A percentile compares a stretch with the other conserved stretches of the same genome.
These are phyloP conservation scores for Neosalanx taihuensis DNA, from an alignment of 2,797 vertebrate genomes.

Conservation along the genomic window DNA sequence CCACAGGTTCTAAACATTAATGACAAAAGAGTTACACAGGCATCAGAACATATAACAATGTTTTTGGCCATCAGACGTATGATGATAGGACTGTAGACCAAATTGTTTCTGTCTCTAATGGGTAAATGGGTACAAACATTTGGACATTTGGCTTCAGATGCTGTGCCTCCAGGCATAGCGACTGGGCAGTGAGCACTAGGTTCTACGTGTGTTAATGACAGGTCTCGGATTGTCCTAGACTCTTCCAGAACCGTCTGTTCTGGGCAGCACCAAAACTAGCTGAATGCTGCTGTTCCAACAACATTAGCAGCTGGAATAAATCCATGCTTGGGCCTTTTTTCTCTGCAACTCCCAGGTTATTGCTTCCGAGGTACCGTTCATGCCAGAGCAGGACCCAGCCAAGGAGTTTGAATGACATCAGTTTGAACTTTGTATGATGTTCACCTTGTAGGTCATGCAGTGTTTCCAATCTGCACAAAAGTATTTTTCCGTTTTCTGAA, in stretches of 20 bases:
- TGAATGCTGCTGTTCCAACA: constrained; percentile 56
- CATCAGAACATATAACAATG: constrained; percentile 23
- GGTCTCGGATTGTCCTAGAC: constrained; percentile 37
- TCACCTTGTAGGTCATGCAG: constrained; percentile 61
- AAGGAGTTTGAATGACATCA: constrained; percentile 72
- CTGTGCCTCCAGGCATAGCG: constrained; percentile 26
- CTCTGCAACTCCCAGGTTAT: constrained; percentile 47
- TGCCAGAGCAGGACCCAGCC: constrained; percentile 42
- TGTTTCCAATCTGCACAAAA: constrained; percentile 29
- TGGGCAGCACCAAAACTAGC: constrained; percentile 61
- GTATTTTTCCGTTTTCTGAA: constrained; percentile 30
- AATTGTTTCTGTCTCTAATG: constrained; percentile 58
- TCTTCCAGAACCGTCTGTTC: constrained; percentile 29
- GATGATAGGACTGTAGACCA: constrained; percentile 41
- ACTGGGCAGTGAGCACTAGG: constrained; percentile 51
- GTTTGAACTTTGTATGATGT: constrained; percentile 69
- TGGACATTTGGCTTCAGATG: constrained; percentile 47
- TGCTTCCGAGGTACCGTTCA: constrained; percentile 8
- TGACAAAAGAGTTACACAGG: constrained; percentile 50
- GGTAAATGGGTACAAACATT: constrained; percentile 57
- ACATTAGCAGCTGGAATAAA: constrained; percentile 70
- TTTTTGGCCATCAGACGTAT: constrained; percentile 29
- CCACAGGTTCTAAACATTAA: constrained; percentile 13
- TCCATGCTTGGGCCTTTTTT: constrained; percentile 59
- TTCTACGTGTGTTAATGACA: constrained; percentile 43